These are phyloP conservation scores for Thalpophila matura DNA, from an alignment of 2,888 invertebrate species.

Conservation along the genomic window DNA sequence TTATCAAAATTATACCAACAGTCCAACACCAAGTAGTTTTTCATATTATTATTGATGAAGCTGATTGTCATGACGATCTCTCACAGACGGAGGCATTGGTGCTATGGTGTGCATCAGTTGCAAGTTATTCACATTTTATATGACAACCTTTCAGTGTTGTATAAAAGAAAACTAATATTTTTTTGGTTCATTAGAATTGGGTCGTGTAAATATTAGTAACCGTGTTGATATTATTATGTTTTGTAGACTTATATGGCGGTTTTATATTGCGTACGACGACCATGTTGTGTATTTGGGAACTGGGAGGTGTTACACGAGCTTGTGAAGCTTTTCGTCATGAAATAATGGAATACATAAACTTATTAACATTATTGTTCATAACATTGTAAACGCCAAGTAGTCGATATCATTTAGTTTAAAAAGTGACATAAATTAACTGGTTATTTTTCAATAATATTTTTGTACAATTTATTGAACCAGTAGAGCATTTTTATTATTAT, in stretches of 20 bases:
- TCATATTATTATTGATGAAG: constrained; percentile 58
- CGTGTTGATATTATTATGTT: constrained; percentile 67
- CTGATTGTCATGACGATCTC: constrained; percentile 54
- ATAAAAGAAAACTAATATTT: constrained; percentile 33
- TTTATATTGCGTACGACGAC: constrained; percentile 21
- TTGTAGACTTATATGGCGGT: constrained; percentile 53
- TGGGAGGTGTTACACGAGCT: constrained; percentile 32
- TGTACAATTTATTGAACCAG: constrained; percentile 67
- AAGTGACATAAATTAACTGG: constrained; percentile 49
- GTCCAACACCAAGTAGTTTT: constrained; percentile 59
- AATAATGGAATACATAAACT: constrained; percentile 35
- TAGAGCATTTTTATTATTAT: constrained; percentile 66
- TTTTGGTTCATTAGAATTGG: constrained; percentile 43
- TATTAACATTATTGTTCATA: constrained; percentile 43
- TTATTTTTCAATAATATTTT: constrained; percentile 64
- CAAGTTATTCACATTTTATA: constrained; percentile 22
- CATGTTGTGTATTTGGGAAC: constrained; percentile 16
- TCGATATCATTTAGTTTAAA: constrained; percentile 40
- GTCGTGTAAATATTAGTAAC: constrained; percentile 62
- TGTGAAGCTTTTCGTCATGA: constrained; percentile 44
- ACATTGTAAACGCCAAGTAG: constrained; percentile 38
- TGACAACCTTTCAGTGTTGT: constrained; percentile 39
- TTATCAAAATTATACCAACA: constrained; percentile 70
- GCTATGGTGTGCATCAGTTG: constrained; percentile 54
- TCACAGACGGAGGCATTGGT: constrained; percentile 54